Percentiles rank a stretch among this genome's conserved stretches.
These are phyloP conservation scores for Mimachlamys varia DNA, from an alignment of 2,888 invertebrate genomes.

Conservation along the genomic window DNA sequence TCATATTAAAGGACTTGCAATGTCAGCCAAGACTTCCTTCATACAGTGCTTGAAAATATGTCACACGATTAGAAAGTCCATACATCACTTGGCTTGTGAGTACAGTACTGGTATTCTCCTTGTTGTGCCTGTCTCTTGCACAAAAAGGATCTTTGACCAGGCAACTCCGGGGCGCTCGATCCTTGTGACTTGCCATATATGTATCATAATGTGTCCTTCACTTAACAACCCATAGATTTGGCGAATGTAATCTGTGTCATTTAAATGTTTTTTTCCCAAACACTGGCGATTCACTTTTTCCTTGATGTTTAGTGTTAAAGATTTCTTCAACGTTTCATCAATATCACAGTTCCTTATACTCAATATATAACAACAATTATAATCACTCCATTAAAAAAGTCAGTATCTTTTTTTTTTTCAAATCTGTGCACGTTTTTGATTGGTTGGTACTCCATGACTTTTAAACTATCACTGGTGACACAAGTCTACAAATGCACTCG, in stretches of 20 bases:
- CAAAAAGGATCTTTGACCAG: too few species aligned
- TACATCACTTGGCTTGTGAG: not conserved
- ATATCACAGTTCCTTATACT: slow-evolving; percentile 8
- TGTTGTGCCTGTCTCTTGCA: not conserved
- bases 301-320: not conserved
- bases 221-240: not conserved
- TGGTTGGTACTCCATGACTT: not conserved
- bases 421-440: slow-evolving; percentile 1
- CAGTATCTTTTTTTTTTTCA: not conserved
- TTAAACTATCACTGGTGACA: not conserved
- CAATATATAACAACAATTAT: not conserved
- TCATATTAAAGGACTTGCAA: not conserved
- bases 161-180: not conserved
- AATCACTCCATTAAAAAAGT: not conserved
- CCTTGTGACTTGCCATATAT: not conserved
- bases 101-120: not conserved
- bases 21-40: not conserved
- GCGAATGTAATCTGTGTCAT: not conserved
- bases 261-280: not conserved
- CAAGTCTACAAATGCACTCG: not conserved
- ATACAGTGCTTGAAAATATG: not conserved
- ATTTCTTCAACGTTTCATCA: not conserved
- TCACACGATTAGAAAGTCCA: not conserved
- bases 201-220: not conserved
- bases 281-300: not conserved